Percentiles rank a stretch among this genome's conserved stretches.
Conservation (phyloP, 2,888 invertebrate genomes). For the Polymixis lichenea region DNA sequence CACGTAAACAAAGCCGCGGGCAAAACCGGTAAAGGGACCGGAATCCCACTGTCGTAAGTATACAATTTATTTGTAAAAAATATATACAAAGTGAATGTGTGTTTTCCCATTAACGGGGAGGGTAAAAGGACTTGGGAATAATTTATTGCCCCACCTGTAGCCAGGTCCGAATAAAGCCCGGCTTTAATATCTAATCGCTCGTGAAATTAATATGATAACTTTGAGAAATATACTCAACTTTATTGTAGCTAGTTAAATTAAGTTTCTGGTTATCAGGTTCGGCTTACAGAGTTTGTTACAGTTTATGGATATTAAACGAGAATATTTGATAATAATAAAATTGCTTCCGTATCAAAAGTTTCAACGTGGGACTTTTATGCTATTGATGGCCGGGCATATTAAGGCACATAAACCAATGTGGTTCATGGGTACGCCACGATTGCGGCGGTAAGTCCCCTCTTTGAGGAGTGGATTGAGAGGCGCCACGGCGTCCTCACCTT, state of each 20-base stretch:
- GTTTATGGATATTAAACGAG: slow-evolving; percentile 31
- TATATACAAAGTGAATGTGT: slow-evolving; percentile 66
- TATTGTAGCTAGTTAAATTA: slow-evolving; percentile 65
- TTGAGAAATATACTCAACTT: slow-evolving; percentile 67
- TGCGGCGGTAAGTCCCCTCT: no score
- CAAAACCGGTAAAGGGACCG: slow-evolving; percentile 32
- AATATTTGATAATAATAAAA: slow-evolving; percentile 9
- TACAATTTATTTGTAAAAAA: slow-evolving; percentile 38
- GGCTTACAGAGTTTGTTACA: slow-evolving; percentile 23
- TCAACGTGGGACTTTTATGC: background rate
- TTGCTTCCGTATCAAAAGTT: background rate
- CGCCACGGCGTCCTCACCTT: no score
- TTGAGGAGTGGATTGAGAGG: no score
- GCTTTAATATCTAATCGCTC: slow-evolving; percentile 75
- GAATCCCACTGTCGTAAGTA: slow-evolving; percentile 29
- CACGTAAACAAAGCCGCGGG: slow-evolving; percentile 29
- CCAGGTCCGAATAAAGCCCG: slow-evolving; percentile 66
- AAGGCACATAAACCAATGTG: no score
- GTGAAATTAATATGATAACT: slow-evolving; percentile 78
- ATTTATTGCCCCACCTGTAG: slow-evolving; percentile 77
- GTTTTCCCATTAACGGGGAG: slow-evolving; percentile 66
- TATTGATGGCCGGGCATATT: background rate
- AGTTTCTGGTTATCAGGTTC: slow-evolving; percentile 41
- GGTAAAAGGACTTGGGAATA: slow-evolving; percentile 61
- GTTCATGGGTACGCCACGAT: no score